Percentiles rank a stretch among this genome's conserved stretches.
These are phyloP conservation scores for Trichosurus vulpecula DNA, from an alignment of 2,797 vertebrate species.

Conservation along the genomic window DNA sequence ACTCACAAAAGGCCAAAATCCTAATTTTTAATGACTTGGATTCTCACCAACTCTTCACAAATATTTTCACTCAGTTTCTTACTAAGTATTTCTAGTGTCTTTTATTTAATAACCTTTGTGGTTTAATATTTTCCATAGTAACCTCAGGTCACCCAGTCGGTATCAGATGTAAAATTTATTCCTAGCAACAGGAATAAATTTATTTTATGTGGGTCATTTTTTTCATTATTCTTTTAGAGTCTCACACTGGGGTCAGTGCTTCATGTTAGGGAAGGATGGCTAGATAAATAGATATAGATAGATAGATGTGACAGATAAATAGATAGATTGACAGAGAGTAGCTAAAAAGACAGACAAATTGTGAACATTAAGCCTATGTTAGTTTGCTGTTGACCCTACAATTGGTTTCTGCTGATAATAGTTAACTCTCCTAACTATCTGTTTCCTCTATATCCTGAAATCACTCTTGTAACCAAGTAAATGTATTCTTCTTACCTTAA, in stretches of 20 bases:
- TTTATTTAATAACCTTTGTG: not conserved
- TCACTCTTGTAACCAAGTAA: not conserved
- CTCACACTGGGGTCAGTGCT: not conserved
- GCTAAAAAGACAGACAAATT: not conserved
- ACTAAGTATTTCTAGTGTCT: not conserved
- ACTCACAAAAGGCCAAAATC: not conserved
- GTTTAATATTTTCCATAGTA: not conserved
- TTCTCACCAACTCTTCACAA: constrained; percentile 13
- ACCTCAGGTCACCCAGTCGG: not conserved
- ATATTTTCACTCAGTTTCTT: constrained; percentile 16
- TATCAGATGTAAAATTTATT: not conserved
- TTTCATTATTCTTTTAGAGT: not conserved
- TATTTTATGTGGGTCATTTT: not conserved
- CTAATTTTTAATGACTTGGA: constrained; percentile 7
- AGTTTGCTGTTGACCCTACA: not conserved
- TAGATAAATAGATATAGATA: not conserved
- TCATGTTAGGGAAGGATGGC: not conserved
- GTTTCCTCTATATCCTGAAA: too few species aligned
- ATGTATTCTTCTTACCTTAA: not conserved
- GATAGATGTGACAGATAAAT: too few species aligned
- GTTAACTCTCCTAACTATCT: not conserved
- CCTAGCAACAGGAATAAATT: not conserved
- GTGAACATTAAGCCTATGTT: not conserved
- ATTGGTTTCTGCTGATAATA: not conserved
- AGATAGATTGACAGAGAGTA: not conserved